Evolutionary conservation across 2,797 vertebrate species (phyloP), one percentile per base, ranked within the genome.

Genomic region (Alauda arvensis): DNA sequence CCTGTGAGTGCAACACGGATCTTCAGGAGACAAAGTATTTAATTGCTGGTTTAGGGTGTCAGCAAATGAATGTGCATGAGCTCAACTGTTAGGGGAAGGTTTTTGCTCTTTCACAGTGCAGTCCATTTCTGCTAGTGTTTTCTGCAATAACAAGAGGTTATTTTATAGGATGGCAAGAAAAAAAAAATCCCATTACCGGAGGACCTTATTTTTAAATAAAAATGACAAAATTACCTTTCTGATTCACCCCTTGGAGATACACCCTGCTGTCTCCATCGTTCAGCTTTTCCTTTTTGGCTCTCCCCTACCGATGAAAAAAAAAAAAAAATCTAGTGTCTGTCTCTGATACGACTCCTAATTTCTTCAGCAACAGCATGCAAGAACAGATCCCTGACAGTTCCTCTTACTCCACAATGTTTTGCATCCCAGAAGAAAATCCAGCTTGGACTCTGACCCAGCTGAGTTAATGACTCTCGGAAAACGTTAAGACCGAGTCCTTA

Each of bases 171-270:
- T 1, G 4, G 7, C 18, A 77, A 51, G 46, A 10, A 43, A 43
- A 77, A 87, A 81, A 84, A 74, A 89, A 88, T 70, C 42, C 71
- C 55, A 82, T 85, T 87, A 92, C 49, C 40, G 62, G 63, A 72
- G 7, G 49, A 88, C 70, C 37, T 90, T 85, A 81, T 63, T 94
- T 95, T 90, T 46, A 90, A 93, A 92, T 83, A 88, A 91, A 91
- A 83, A 91, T 49, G 49, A 56, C 80, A 74, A 77, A 83, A 93
- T 85, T 75, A 80, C 87, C 31, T 88, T 87, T 78, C 67, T 89
- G 87, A 91, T 90, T 88, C 67, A 85, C 69, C 59, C 63, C 51
- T 43, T 71, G 43, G 37, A 90, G 49, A 76, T 82, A 86, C 90
- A 87, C 70, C 63, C 77, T 83, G 67, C 76, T 85, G 79, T 39